Percentiles rank a stretch among this genome's conserved stretches.
Evolutionary conservation across 2,113 vertebrate species (phyloP).

Genomic region (Daubentonia madagascariensis): DNA sequence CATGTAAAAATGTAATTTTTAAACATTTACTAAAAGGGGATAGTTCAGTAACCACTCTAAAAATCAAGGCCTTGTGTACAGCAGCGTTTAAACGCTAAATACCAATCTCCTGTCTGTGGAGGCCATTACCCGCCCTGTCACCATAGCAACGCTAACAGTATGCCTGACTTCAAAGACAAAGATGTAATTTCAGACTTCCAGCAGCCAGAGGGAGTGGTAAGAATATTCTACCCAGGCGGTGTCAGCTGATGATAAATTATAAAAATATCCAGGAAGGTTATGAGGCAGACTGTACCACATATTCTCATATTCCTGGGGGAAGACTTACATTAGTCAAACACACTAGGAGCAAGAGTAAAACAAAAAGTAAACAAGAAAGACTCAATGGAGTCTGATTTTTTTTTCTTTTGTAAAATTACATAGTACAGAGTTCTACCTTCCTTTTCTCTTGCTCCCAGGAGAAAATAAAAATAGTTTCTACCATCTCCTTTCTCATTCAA

Average conservation of each 20-base stretch:
- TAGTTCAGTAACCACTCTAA: conserved; percentile 80
- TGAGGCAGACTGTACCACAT: conserved; percentile 75
- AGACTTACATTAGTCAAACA: not conserved
- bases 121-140: conserved; percentile 89
- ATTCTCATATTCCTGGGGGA: conserved; percentile 50
- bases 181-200: conserved; percentile 97
- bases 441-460: conserved; percentile 34
- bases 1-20: conserved; percentile 83
- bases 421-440: not conserved
- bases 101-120: conserved; percentile 84
- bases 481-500: not conserved
- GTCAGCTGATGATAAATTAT: conserved; percentile 88
- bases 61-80: conserved; percentile 82
- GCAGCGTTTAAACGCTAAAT: conserved; percentile 81
- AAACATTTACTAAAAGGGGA: conserved; percentile 82
- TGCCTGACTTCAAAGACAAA: conserved; percentile 94
- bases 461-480: conserved; percentile 59
- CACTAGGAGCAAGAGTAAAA: conserved; percentile 5
- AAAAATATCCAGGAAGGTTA: conserved; percentile 89
- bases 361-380: conserved; percentile 63
- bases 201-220: conserved; percentile 97
- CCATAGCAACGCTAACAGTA: conserved; percentile 93
- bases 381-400: conserved; percentile 26
- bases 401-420: conserved; percentile 41
- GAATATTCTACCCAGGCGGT: conserved; percentile 81